Base-by-base conservation (phyloP, 2,888 invertebrate species). In the Harmothoe impar region DNA sequence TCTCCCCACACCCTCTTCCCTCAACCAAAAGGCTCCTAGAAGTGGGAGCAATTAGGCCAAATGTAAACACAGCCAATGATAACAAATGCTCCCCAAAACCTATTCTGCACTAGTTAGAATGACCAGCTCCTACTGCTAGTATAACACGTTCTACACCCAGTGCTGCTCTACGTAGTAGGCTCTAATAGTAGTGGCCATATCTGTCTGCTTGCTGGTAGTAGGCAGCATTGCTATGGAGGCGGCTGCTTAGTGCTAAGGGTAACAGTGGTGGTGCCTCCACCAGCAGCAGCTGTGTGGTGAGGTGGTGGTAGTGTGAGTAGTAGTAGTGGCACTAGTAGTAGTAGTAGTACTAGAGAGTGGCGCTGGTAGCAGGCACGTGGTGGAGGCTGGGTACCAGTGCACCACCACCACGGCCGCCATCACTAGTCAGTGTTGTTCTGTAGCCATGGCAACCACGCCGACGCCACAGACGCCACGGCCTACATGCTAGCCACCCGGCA, bases 371-470 rank as follows among this genome's bases (percentile, higher is more conserved):
- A 17, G 77, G 77, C 77, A 77, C 29, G 77, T 31, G 31, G 77
- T 5, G 29, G 1, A 77, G 77, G 3, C 17, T 3, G 77, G 77
- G 77, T 77, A 77, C 77, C 77, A 77, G 81, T 35, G 35, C 81
- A 81, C 35, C 33, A 43, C 35, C 5, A 43, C 35, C 43, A 81
- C 20, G 35, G 43, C 35, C 77, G 31, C 81, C 81, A 81, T 17
- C 81, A 31, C 52, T 43, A 25, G 25, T 29, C 54, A 86, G 86
- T 86, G 86, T 86, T 86, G 86, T 86, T 86, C 86, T 54, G 86
- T 54, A 52, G 86, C 86, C 86, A 86, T 86, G 86, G 86, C 86
- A 86, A 86, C 86, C 86, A 86, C 29, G 29, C 77, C 31, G 31
- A 29, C 29, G 25, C 77, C 29, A 31, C 31, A n/a, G 31, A 29